Conservation (phyloP, 2,888 invertebrate genomes). For the Anoncus sp. region DNA sequence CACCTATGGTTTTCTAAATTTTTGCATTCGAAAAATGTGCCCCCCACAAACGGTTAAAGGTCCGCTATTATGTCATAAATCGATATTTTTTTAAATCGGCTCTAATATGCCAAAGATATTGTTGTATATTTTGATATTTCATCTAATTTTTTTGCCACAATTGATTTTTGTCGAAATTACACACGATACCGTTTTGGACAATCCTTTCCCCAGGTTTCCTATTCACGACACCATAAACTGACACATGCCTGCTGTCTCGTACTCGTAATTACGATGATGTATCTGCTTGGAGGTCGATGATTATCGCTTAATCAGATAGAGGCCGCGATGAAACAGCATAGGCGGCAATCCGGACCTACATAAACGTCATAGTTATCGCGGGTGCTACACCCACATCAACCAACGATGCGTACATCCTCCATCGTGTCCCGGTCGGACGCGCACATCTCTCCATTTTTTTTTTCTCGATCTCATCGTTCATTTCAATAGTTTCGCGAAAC, state of each 20-base stretch:
- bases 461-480: constrained; percentile 46
- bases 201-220: too few species aligned
- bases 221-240: too few species aligned
- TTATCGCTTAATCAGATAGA: constrained; percentile 60
- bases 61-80: too few species aligned
- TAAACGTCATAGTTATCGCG: constrained; percentile 54
- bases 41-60: too few species aligned
- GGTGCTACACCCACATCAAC: constrained; percentile 30
- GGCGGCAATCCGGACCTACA: constrained; percentile 36
- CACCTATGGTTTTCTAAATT: too few species aligned
- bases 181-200: too few species aligned
- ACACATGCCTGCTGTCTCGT: neutral
- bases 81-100: too few species aligned
- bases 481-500: constrained; percentile 44
- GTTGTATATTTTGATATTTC: too few species aligned
- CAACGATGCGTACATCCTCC: constrained; percentile 44
- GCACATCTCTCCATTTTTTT: constrained; percentile 16
- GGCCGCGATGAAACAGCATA: constrained; percentile 29
- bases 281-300: constrained; percentile 34
- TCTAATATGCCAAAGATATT: too few species aligned
- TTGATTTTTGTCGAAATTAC: too few species aligned
- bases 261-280: constrained; percentile 36
- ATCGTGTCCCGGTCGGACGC: constrained; percentile 29
- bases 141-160: too few species aligned
- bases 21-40: too few species aligned